Conservation (phyloP, 2,888 invertebrate genomes). For the Cheiracanthium punctorium region DNA sequence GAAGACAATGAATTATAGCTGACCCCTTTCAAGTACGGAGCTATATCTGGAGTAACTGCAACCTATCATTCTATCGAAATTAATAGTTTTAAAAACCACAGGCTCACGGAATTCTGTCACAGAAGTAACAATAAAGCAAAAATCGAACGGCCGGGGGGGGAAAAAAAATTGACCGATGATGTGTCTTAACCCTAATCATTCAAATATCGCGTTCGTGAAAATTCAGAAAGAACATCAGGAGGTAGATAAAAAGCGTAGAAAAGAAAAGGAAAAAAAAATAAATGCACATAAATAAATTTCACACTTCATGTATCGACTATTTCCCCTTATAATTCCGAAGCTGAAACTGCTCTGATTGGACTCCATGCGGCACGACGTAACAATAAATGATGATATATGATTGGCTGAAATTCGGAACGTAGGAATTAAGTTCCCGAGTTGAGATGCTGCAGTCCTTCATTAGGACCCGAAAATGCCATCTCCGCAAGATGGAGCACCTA, state of each 20-base stretch:
- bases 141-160: too few relatives aligned
- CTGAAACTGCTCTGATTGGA: slow-evolving; percentile 52
- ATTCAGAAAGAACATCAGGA: slow-evolving; percentile 47
- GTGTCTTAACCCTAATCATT: slow-evolving; percentile 42
- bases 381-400: slow-evolving; percentile 69
- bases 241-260: too few relatives aligned
- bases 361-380: slow-evolving; percentile 55
- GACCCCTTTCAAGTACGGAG: neutral
- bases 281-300: slow-evolving; percentile 17
- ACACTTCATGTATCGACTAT: slow-evolving; percentile 38
- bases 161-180: slow-evolving; percentile 57
- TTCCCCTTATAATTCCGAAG: slow-evolving; percentile 60
- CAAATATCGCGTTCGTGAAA: slow-evolving; percentile 49
- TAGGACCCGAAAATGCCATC: slow-evolving; percentile 43
- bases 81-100: slow-evolving; percentile 43
- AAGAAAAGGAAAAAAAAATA: slow-evolving; percentile 25
- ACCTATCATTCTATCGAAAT: slow-evolving; percentile 48
- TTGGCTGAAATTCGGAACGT: slow-evolving; percentile 61
- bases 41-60: neutral
- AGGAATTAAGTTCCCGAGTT: slow-evolving; percentile 63
- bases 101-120: slow-evolving; percentile 22
- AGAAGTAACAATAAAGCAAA: neutral
- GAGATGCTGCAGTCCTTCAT: slow-evolving; percentile 61
- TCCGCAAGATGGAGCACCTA: slow-evolving; percentile 59
- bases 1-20: neutral